Conservation (phyloP, 2,888 invertebrate genomes). For the Danaus chrysippus region DNA sequence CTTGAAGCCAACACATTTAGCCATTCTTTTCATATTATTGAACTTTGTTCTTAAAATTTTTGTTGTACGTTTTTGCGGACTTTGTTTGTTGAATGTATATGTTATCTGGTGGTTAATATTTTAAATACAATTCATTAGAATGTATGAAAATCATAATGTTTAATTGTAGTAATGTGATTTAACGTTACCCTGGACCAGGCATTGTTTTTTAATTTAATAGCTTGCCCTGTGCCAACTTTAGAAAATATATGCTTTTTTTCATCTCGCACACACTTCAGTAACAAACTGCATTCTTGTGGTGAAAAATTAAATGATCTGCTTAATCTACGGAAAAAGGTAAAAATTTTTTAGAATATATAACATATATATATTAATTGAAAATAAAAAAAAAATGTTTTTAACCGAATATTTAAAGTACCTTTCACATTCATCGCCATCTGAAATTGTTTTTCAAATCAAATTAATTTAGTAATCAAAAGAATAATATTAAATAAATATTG, state of each 20-base stretch:
- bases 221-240: constrained; percentile 41
- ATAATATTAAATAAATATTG: neutral
- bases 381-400: neutral
- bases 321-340: constrained; percentile 18
- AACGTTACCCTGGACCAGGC: constrained; percentile 64
- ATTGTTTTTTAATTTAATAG: constrained; percentile 46
- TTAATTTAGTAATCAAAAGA: constrained; percentile 1
- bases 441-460: neutral
- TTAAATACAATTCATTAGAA: neutral
- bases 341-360: constrained; percentile 4
- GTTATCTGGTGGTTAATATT: constrained; percentile 51
- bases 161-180: neutral
- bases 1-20: constrained; percentile 41
- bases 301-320: constrained; percentile 52
- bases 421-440: constrained; percentile 29
- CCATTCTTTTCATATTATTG: constrained; percentile 53
- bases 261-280: constrained; percentile 59
- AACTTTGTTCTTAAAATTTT: constrained; percentile 60
- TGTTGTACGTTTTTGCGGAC: constrained; percentile 51
- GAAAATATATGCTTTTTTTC: constrained; percentile 57
- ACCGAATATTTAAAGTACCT: constrained; percentile 12
- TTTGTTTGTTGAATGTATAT: constrained; percentile 54
- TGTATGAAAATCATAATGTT: neutral
- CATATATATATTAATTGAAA: neutral
- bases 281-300: constrained; percentile 54